A percentile compares a stretch with the other conserved stretches of the same genome.
Conservation (phyloP, 2,797 vertebrate genomes). For the Gallinago solitaria region DNA sequence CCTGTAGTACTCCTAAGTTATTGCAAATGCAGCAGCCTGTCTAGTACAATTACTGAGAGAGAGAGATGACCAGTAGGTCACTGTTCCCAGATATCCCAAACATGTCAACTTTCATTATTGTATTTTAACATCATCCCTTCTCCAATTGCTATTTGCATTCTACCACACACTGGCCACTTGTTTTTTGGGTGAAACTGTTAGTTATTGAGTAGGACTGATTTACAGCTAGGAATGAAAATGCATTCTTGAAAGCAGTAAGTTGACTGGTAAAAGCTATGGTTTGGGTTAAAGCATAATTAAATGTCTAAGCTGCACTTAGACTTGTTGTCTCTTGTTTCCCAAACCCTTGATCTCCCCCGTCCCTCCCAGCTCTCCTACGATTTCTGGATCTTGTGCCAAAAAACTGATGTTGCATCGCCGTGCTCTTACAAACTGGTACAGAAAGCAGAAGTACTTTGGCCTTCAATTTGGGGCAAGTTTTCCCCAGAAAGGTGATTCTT, state of each 20-base stretch:
- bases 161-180: background rate
- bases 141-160: background rate
- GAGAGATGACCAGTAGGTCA: constrained; percentile 8
- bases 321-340: background rate
- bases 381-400: background rate
- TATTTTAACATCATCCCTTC: background rate
- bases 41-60: background rate
- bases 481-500: background rate
- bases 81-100: constrained; percentile 28
- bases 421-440: background rate
- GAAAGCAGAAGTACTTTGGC: background rate
- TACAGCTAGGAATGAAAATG: background rate
- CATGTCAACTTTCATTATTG: constrained; percentile 36
- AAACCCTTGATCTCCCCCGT: background rate
- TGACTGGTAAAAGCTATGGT: background rate
- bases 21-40: constrained; percentile 33
- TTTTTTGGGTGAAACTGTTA: background rate
- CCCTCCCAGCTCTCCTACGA: background rate
- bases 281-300: background rate
- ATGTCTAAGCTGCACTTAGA: background rate
- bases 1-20: background rate
- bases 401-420: fast-evolving
- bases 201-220: background rate
- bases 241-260: background rate
- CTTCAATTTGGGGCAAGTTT: background rate